Evolutionary conservation across 2,888 invertebrate genomes (phyloP), one percentile per base, ranked within the genome.

Genomic region (Andrena camellia): DNA sequence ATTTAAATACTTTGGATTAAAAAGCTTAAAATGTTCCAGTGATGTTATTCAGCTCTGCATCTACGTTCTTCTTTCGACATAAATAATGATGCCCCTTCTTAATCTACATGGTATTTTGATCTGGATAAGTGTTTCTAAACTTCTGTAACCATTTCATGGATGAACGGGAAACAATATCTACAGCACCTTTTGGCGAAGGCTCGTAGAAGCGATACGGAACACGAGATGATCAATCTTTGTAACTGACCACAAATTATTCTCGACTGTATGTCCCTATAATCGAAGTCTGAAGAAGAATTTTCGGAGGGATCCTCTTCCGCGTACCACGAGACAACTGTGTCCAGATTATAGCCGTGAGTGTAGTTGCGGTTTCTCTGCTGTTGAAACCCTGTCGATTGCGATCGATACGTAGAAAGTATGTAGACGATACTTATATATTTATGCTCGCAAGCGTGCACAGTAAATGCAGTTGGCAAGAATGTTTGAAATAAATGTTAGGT

Each of bases 181-280:
- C 42, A 29, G 57, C 33, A 42, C 63, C 67, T 42, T 52, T 59
- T 67, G 60, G 29, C 60, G n/a, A 42, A 20, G 6, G 54, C 57
- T 77, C 59, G 42, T 42, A 77, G 59, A 67, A 68, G 68, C 62
- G 42, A 78, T 67, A 59, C 35, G 50, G 59, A 74, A 76, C 77
- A 76, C 66, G 80, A 68, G 85, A 88, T 85, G 86, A 87, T 85
- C 86, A 85, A 89, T 89, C 88, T 85, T 84, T 83, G 85, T 80
- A 79, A 83, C 83, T 86, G 89, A 91, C 90, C 92, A 84, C 91
- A 92, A 91, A 92, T 91, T 88, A 89, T 85, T 88, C 89, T 88
- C 89, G 86, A 88, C 89, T 90, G 35, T 64, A 52, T 80, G 73
- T 70, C 79, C 84, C 85, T 87, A 90, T 91, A 88, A 90, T 91